Evolutionary conservation across 2,113 vertebrate species (phyloP), one percentile per base, ranked within the genome.

Genomic region (Eclectus roratus): DNA sequence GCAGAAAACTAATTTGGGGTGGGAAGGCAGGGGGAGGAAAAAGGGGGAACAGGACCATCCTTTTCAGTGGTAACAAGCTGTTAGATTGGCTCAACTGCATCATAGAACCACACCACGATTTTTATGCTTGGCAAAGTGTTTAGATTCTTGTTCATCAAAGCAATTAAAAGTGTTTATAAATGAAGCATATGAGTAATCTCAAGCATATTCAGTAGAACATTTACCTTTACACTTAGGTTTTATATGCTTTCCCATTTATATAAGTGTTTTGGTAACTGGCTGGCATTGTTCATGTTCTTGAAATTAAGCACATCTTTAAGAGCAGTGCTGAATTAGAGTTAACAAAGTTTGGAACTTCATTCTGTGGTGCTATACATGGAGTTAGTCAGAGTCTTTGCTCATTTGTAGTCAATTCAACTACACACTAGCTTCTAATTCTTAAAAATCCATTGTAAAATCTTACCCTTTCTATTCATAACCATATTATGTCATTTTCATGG

Each of bases 1-100:
- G 86, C 92, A 97, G 94, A 97, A 97, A 96, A 95, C 92, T 97
- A 96, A 97, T 97, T 86, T 92, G 91, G 83, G 91, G 83, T 96
- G 92, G 95, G 91, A 97, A 95, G 92, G 66, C 72, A 91, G 89
- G 89, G 89, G 89, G 95, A 94, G 87, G 70, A 95, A 94, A 73
- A 8, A 94, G 89, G 80, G 83, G 80, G 89, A 95, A 84, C 52
- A 65, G 49, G 83, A 95, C 91, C 86, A 82, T 93, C 94, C 83
- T 92, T 94, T 96, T 95, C 91, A 94, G 55, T 68, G 80, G 88
- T 91, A 96, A 93, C 95, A 96, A 97, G 94, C 96, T 96, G 95
- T 96, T 97, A 96, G 92, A 96, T 95, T 96, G 96, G 91, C 96
- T 96, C 95, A 94, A 95, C 39, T 78, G 85, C 76, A 77, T 93